Evolutionary conservation across 2,113 vertebrate species (phyloP), one percentile per base, ranked within the genome.

Genomic region (Centropristis striata): DNA sequence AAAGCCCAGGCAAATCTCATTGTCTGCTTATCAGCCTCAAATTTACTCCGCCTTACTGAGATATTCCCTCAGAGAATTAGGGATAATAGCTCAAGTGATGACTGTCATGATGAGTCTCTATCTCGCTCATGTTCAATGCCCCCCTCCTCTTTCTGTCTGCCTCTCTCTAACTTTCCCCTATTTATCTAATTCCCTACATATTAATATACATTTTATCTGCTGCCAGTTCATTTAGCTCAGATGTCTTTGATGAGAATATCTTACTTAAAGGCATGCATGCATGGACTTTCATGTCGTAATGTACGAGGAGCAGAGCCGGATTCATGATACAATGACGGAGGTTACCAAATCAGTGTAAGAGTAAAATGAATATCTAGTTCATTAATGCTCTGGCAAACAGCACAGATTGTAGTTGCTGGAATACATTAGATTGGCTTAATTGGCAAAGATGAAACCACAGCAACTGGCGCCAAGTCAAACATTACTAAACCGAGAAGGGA

Each of bases 81-180:
- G 79, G 83, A 91, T 92, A 90, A 91, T 91, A 85, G 73, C 83
- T 76, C 61, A 83, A 90, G 87, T 92, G 86, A 90, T 92, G 90
- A 92, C 83, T 80, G 91, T 80, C 85, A 84, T 83, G 88, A 93
- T 88, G 89, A 89, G 84, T 74, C 89, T 87, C 58, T 84, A 83
- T 89, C 78, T 86, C 81, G 71, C 79, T 81, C 78, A 75, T 78
- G 79, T 87, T 84, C 39, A 71, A 12, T 67, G 65, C 42, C 64
- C 66, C 54, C 79, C 37, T 27, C 57, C 47, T 25, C 61, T 63
- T 46, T 42, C 41, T 32, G 0, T 54, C 47, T 67, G 25, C 28
- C 18, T 76, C 68, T 61, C 44, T 67, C 65, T 53, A 75, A 72
- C 70, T 75, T 80, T 36, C 76, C 61, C 54, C 69, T 64, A 54